Percentiles rank a stretch among this genome's conserved stretches.
phyloP scores from a whole-genome alignment of 2,888 invertebrate species.

The Apotomis turbidana region DNA sequence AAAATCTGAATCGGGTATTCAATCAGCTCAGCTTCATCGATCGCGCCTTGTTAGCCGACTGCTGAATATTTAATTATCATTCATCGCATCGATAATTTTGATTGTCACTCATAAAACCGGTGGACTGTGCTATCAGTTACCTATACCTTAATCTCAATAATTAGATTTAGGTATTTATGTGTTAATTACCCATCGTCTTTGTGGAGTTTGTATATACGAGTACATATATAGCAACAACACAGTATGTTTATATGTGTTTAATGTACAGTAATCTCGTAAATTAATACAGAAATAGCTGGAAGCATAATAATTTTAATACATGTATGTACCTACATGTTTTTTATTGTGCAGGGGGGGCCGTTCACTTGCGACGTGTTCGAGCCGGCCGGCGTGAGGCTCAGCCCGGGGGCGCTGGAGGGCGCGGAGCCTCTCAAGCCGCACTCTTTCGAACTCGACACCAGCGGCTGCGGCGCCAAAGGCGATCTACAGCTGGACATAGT shows the following conservation, averaged over 20 bases:
- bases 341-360: slow-evolving; percentile 90
- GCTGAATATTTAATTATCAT: not conserved
- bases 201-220: too few species aligned
- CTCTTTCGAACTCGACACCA: slow-evolving; percentile 89
- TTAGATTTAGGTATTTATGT: too few species aligned
- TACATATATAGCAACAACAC: too few species aligned
- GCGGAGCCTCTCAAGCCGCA: slow-evolving; percentile 94
- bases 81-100: not conserved
- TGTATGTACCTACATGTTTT: too few species aligned
- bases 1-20: not conserved
- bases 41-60: not conserved
- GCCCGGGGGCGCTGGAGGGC: slow-evolving; percentile 88
- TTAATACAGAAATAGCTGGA: too few species aligned
- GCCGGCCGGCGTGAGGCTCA: slow-evolving; percentile 93
- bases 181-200: too few species aligned
- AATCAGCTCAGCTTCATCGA: not conserved
- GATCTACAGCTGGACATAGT: slow-evolving; percentile 95
- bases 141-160: not conserved
- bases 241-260: too few species aligned
- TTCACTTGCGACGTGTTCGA: slow-evolving; percentile 98
- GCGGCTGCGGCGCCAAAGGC: slow-evolving; percentile 88
- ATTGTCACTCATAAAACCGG: not conserved
- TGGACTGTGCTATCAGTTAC: not conserved
- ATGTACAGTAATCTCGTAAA: too few species aligned
- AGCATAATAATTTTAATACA: too few species aligned